Evolutionary conservation across 2,888 invertebrate genomes (phyloP).

Genomic region (Philhelius pedissequus): DNA sequence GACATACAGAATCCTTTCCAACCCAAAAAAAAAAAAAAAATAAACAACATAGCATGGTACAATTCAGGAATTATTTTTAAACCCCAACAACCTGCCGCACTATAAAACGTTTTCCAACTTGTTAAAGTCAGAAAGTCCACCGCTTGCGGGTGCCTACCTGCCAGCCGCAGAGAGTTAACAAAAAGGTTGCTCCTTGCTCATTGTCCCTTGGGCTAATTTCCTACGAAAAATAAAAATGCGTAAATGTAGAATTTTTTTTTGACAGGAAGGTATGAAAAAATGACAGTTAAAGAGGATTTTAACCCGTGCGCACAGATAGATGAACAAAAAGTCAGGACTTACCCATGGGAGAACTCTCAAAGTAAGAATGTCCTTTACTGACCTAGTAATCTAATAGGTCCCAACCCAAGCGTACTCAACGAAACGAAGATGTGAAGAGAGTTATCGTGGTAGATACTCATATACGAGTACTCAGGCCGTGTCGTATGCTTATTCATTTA

Average conservation of each 20-base stretch:
- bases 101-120: conserved; percentile 1
- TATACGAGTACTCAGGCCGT: no score
- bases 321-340: no score
- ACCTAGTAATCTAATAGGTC: not conserved
- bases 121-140: conserved; percentile 21
- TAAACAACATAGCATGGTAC: not conserved
- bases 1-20: conserved; percentile 18
- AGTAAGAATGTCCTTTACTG: conserved; percentile 2
- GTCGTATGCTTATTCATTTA: not conserved
- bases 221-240: not conserved
- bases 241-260: not conserved
- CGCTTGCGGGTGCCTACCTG: not conserved
- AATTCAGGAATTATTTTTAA: not conserved
- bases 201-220: not conserved
- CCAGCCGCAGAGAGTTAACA: not conserved
- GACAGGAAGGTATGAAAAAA: not conserved
- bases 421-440: not conserved
- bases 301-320: not conserved
- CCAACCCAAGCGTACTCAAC: not conserved
- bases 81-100: not conserved
- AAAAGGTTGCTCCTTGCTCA: not conserved
- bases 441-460: not conserved
- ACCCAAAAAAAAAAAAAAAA: not conserved
- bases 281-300: not conserved
- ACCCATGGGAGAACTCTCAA: not conserved